Percentiles rank a stretch among this genome's conserved stretches.
Conservation (phyloP, 1,140 invertebrate species). For the Hestina assimilis region DNA sequence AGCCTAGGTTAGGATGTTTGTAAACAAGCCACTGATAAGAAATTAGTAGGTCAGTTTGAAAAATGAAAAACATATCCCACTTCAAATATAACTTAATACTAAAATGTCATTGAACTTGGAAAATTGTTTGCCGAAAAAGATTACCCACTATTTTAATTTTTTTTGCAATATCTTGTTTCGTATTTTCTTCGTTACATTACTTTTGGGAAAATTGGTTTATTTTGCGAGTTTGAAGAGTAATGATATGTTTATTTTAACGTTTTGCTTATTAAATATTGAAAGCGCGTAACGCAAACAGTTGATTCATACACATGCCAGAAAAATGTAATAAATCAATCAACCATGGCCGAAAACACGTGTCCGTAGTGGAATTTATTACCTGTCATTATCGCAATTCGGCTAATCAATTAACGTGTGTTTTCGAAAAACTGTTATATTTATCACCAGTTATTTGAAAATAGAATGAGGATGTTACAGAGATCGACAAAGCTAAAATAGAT, state of each 20-base stretch:
- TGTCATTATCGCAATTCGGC: conserved; percentile 51
- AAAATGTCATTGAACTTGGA: too few relatives aligned
- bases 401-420: conserved; percentile 56
- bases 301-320: conserved; percentile 24
- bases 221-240: background rate
- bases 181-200: background rate
- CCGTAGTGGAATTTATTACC: conserved; percentile 55
- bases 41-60: conserved; percentile 28
- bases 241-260: background rate
- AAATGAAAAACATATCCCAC: too few relatives aligned
- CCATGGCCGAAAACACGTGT: conserved; percentile 35
- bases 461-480: conserved; percentile 29
- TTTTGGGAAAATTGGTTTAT: background rate
- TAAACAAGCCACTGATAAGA: conserved; percentile 62
- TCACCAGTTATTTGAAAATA: conserved; percentile 33
- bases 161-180: too few relatives aligned
- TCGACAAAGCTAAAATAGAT: background rate
- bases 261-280: conserved; percentile 3
- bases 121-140: background rate
- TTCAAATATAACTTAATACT: too few relatives aligned
- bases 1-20: conserved; percentile 77
- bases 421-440: conserved; percentile 49
- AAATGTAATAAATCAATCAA: conserved; percentile 48
- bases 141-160: too few relatives aligned
- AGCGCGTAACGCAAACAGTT: conserved; percentile 16